Evolutionary conservation across 2,888 invertebrate species (phyloP), one percentile per base, ranked within the genome.

Genomic region (Euzetes globulus): DNA sequence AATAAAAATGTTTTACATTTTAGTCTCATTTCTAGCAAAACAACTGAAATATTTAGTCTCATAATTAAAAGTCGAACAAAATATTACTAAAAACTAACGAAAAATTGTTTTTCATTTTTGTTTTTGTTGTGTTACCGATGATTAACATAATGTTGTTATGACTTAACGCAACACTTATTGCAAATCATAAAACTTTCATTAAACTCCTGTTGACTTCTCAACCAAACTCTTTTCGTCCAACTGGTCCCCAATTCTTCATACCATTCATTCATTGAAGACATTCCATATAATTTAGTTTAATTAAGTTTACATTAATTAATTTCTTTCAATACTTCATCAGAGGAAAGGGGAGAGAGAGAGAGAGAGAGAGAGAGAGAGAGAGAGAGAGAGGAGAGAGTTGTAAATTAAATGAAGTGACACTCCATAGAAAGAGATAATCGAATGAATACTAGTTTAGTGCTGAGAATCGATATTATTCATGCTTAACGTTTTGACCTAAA

Each of bases 401-500:
- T 41, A 41, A 41, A 41, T 41, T 41, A 33, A 50, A 50, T 50
- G 50, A 50, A 50, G 50, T 50, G 50, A 33, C 33, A 33, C 33
- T 6, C 33, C 7, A 41, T 41, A 41, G 41, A 41, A 41, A 41
- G 41, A 11, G 1, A 11, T 41, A 41, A 41, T 11, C 41, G 6
- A 41, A 41, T 41, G 41, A 41, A 41, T 41, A 41, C 7, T 41
- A 13, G 41, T 7, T 33, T 13, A 13, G 41, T 41, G 13, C 13
- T 41, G 11, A 41, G 4, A 50, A 19, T 50, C 19, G 50, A 6
- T 13, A 22, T n/a, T 33, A 60, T 60, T 60, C 27, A 60, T 27
- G 60, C 60, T 17, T 17, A 60, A 60, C 15, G 27, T 29, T 60
- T 60, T 60, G 60, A 60, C 60, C 60, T 60, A 60, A 60, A 60